Evolutionary conservation across 2,888 invertebrate genomes (phyloP), one percentile per base, ranked within the genome.

Genomic region (Lacanobia wlatinum): DNA sequence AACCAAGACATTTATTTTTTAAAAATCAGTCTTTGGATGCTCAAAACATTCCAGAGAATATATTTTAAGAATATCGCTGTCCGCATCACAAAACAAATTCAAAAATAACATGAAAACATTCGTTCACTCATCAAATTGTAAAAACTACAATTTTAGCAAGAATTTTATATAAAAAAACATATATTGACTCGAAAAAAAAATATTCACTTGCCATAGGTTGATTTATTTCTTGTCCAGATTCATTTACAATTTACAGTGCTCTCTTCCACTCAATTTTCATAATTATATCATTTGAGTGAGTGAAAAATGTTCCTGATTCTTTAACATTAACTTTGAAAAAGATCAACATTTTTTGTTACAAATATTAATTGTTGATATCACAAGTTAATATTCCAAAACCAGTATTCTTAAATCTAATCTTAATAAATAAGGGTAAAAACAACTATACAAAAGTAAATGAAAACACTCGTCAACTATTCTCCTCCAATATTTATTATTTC

Each of bases 11-110:
- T 82, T 86, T 89, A 76, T 76, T 87, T n/a, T 83, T 62, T 65
- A 62, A 81, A 84, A 84, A 70, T 87, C 89, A 89, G 88, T 87
- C 87, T 84, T 80, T 58, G 16, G n/a, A 34, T 56, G 72, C 66
- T 76, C 63, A 76, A 77, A 82, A 83, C 46, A 72, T 80, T 82
- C 72, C 50, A 5, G 12, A 40, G 70, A 82, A 78, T 77, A 82
- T 46, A 78, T 75, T 80, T 70, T 34, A 77, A 83, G 84, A 56
- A 58, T 52, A 59, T 70, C 50, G 23, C 28, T 68, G 62, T 43
- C 72, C 63, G 66, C 64, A 79, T 58, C 69, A 80, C 80, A 82
- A 78, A 69, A 76, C 14, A 68, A 80, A 73, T 62, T 68, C 9
- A 69, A 75, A 73, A 75, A 70, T 67, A 73, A 69, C 52, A 82